phyloP scores from a whole-genome alignment of 2,113 vertebrate genomes.

The Ariopsis seemanni region DNA sequence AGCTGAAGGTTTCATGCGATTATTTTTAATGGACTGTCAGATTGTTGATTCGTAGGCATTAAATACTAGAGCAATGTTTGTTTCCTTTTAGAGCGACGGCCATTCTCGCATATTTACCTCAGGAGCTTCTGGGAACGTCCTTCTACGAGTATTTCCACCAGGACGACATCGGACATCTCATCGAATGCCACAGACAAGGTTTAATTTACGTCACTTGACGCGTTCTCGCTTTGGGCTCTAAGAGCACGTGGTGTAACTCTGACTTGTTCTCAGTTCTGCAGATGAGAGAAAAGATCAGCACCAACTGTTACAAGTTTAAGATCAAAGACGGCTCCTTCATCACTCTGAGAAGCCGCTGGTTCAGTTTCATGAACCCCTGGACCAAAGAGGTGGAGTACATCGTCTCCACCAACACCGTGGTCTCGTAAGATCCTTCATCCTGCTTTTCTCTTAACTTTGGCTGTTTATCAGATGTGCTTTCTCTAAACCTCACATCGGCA shows the following conservation, averaged over 20 bases:
- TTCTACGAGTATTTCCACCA: constrained; percentile 99
- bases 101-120: constrained; percentile 95
- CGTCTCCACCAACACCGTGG: constrained; percentile 96
- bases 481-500: background rate
- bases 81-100: constrained; percentile 84
- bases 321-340: constrained; percentile 99
- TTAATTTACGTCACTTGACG: constrained; percentile 7
- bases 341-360: constrained; percentile 95
- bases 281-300: constrained; percentile 95
- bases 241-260: constrained; percentile 16
- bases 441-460: background rate
- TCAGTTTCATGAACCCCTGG: constrained; percentile 99
- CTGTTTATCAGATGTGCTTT: background rate
- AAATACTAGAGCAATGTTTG: background rate
- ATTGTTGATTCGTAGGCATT: background rate
- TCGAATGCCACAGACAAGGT: constrained; percentile 98
- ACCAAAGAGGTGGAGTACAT: constrained; percentile 99
- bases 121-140: constrained; percentile 96
- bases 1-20: background rate
- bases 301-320: constrained; percentile 98
- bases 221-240: background rate
- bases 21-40: background rate
- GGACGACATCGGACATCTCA: constrained; percentile 94
- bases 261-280: constrained; percentile 83
- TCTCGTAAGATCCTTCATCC: constrained; percentile 80